Percentiles rank a stretch among this genome's conserved stretches.
Conservation (phyloP, 2,113 vertebrate species). For the Typhlomys cinereus region DNA sequence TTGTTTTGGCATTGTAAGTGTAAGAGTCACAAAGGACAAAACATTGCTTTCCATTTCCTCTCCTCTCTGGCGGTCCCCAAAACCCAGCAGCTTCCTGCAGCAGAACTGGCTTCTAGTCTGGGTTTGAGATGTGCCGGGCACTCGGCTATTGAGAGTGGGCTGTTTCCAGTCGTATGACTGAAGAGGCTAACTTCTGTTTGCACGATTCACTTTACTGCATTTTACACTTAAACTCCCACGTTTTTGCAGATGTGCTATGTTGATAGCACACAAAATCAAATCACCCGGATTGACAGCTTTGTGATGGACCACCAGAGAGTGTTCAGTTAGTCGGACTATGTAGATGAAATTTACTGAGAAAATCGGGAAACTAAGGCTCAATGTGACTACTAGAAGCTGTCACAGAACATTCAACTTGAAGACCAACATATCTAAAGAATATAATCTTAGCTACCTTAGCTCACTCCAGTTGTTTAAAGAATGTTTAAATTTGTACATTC, state of each 20-base stretch:
- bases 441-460: conserved; percentile 34
- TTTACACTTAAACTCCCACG: conserved; percentile 1
- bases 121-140: background rate
- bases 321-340: conserved; percentile 38
- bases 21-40: conserved; percentile 8
- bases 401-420: conserved; percentile 53
- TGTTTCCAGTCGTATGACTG: background rate
- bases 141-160: background rate
- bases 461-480: background rate
- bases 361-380: conserved; percentile 55
- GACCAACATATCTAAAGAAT: conserved; percentile 46
- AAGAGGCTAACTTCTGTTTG: conserved; percentile 3
- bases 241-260: background rate
- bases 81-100: background rate
- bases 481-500: background rate
- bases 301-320: background rate
- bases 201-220: background rate
- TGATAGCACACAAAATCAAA: conserved; percentile 54
- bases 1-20: conserved; percentile 31
- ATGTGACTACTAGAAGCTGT: conserved; percentile 7
- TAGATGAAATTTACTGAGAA: background rate
- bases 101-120: background rate
- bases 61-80: background rate
- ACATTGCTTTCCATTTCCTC: background rate
- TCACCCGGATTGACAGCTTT: conserved; percentile 39